Percentiles rank a stretch among this genome's conserved stretches.
These are phyloP conservation scores for Ceyx melanurus DNA, from an alignment of 2,113 vertebrate species.

Conservation along the genomic window DNA sequence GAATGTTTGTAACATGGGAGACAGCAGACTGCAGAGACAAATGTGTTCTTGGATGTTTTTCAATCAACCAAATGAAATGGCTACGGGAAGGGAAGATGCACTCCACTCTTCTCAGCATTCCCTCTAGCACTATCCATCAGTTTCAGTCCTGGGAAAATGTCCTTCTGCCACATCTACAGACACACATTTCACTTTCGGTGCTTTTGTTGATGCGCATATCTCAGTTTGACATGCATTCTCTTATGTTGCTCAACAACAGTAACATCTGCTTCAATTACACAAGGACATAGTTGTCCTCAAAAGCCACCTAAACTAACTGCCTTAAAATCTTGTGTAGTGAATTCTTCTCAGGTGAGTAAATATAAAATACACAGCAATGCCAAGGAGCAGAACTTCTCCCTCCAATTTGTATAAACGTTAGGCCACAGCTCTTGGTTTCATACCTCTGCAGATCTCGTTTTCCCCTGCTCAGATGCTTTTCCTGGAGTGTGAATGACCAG, in stretches of 20 bases:
- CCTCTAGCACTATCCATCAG: not conserved
- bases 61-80: not conserved
- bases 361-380: not conserved
- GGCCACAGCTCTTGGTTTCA: not conserved
- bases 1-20: not conserved
- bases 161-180: not conserved
- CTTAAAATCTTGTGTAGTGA: not conserved
- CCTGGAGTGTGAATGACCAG: constrained; percentile 90
- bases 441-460: constrained; percentile 87
- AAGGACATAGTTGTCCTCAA: constrained; percentile 33
- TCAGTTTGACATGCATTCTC: constrained; percentile 28
- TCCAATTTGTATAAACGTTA: not conserved
- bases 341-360: constrained; percentile 53
- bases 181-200: constrained; percentile 23
- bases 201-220: constrained; percentile 1
- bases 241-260: constrained; percentile 33
- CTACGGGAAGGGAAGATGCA: not conserved
- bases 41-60: not conserved
- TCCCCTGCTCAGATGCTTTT: constrained; percentile 81
- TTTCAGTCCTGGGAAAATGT: constrained; percentile 42
- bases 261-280: constrained; percentile 57
- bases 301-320: constrained; percentile 29
- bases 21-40: not conserved
- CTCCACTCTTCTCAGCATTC: not conserved
- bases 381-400: not conserved